Conservation (phyloP, 1,140 invertebrate genomes). For the Drosophila chauvacae region DNA sequence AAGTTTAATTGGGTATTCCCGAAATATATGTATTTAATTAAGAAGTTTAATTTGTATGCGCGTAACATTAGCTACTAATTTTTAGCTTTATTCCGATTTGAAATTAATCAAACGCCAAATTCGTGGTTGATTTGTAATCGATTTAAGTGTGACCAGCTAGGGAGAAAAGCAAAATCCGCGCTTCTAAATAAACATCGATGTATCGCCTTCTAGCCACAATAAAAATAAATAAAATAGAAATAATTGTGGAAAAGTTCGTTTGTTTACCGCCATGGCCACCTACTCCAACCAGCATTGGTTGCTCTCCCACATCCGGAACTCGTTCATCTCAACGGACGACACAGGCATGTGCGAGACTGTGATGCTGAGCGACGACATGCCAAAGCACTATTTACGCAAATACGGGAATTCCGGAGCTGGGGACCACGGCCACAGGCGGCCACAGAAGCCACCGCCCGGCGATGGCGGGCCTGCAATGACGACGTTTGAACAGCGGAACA, state of each 20-base stretch:
- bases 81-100: neutral
- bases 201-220: constrained; percentile 7
- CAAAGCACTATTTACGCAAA: constrained; percentile 86
- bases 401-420: constrained; percentile 57
- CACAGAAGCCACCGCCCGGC: constrained; percentile 36
- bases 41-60: no score
- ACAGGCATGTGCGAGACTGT: constrained; percentile 90
- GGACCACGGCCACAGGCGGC: constrained; percentile 58
- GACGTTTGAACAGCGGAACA: constrained; percentile 20
- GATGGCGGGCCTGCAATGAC: constrained; percentile 1
- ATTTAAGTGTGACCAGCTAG: neutral
- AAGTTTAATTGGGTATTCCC: neutral
- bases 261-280: constrained; percentile 90
- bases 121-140: neutral
- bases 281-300: constrained; percentile 97
- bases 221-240: constrained; percentile 51
- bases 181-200: constrained; percentile 3
- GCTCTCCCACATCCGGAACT: constrained; percentile 95
- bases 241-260: constrained; percentile 27
- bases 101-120: neutral
- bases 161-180: neutral
- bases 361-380: constrained; percentile 91
- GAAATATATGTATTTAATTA: no score
- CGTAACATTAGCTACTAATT: neutral
- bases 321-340: constrained; percentile 97